Conservation (phyloP, 2,113 vertebrate genomes). For the Python bivittatus region DNA sequence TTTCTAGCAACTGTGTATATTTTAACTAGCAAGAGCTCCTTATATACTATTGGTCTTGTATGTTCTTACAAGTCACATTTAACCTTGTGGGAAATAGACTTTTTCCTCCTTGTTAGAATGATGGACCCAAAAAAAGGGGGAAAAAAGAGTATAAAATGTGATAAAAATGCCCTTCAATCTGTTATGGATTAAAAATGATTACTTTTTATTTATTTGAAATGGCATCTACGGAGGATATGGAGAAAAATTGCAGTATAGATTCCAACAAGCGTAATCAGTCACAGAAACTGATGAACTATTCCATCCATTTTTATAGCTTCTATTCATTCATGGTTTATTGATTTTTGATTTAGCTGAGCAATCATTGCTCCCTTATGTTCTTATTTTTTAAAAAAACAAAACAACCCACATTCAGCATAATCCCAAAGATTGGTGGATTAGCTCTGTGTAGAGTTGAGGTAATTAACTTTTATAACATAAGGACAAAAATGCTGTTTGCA, state of each 20-base stretch:
- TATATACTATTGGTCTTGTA: background rate
- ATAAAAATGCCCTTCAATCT: background rate
- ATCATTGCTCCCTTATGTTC: background rate
- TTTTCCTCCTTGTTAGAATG: background rate
- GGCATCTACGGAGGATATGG: background rate
- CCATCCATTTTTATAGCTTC: background rate
- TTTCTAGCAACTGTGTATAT: background rate
- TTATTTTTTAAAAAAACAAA: conserved; percentile 17
- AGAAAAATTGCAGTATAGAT: background rate
- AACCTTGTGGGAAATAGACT: conserved; percentile 1
- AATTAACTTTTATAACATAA: background rate
- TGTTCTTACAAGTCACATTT: background rate
- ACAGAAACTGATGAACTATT: background rate
- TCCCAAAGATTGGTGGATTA: background rate
- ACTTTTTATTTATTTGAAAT: conserved; percentile 7
- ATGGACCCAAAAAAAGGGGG: background rate
- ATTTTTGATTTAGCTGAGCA: background rate
- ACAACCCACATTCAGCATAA: background rate
- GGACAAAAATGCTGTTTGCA: background rate
- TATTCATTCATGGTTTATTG: background rate
- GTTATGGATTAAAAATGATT: background rate
- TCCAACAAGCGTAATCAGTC: accelerated
- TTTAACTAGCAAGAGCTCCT: background rate
- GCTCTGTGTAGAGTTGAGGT: background rate
- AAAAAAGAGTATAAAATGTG: background rate